A percentile compares a stretch with the other conserved stretches of the same genome.
Evolutionary conservation across 2,888 invertebrate genomes (phyloP).

Genomic region (Argynnis bischoffii): DNA sequence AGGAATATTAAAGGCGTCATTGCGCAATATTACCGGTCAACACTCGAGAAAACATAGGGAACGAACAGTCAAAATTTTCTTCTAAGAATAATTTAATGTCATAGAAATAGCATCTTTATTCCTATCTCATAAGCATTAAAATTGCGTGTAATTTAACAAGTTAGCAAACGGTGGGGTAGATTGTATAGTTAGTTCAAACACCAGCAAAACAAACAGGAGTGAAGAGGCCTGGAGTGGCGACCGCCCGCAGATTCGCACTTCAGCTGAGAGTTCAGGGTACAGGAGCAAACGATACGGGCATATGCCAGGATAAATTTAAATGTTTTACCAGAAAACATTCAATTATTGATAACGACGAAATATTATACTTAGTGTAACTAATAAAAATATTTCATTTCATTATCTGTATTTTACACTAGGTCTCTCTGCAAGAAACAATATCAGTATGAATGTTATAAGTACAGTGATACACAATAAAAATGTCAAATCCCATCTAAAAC

Average conservation of each 20-base stretch:
- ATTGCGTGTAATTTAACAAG: conserved; percentile 20
- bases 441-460: too few species aligned
- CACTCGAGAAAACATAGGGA: conserved; percentile 43
- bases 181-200: conserved; percentile 54
- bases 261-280: conserved; percentile 46
- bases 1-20: conserved; percentile 43
- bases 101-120: conserved; percentile 22
- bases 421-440: too few species aligned
- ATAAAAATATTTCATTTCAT: too few species aligned
- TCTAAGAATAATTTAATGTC: not conserved
- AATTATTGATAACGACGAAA: too few species aligned
- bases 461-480: too few species aligned
- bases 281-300: conserved; percentile 43
- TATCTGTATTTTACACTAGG: too few species aligned
- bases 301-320: conserved; percentile 34
- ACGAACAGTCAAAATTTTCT: conserved; percentile 18
- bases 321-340: not conserved
- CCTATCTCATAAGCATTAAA: conserved; percentile 17
- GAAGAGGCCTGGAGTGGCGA: conserved; percentile 49
- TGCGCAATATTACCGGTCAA: conserved; percentile 48
- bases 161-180: conserved; percentile 3
- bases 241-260: conserved; percentile 72
- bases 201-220: conserved; percentile 64
- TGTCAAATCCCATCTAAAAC: too few species aligned
- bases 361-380: too few species aligned